Base-by-base conservation (phyloP, 2,797 vertebrate genomes). In the Peromyscus attwateri region DNA sequence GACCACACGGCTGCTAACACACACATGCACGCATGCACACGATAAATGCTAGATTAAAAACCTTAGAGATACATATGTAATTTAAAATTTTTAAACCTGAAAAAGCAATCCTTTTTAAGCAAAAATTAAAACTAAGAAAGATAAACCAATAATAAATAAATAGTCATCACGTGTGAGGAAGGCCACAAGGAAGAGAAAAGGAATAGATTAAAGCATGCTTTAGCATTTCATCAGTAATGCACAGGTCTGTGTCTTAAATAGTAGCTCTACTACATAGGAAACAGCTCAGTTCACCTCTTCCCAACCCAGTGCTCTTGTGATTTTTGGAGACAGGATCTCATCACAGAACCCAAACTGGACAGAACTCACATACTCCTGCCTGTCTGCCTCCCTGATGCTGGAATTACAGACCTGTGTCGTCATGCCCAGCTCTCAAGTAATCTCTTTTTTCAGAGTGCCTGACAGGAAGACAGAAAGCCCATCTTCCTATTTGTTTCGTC, bases 401-500 rank as follows among this genome's bases (percentile, higher is more conserved):
- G 46, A 11, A 55, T 55, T 34, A 71, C 77, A 81, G 49, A 29
- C 27, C 2, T 70, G n/a, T 14, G n/a, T 13, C 11, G 2, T 29
- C n/a, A 57, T 14, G 34, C n/a, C 46, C 21, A 64, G 25, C 64
- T 91, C 27, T 70, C 31, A 34, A 23, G 37, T 25, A 43, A 34
- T 4, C 14, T 62, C 40, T 71, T 87, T 71, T 4, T 49, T 68
- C 64, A 70, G 43, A 68, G 43, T 70, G 43, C 52, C 73, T 93
- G 60, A 83, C 9, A 71, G 76, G 77, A 92, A 57, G 19, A 70
- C 27, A 83, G 46, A 64, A 79, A 89, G 34, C 17, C 19, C 13
- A 62, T 62, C 40, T 95, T 95, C 55, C 40, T 92, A 40, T 34
- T 83, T 88, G 46, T 80, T 96, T 93, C 87, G 12, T 85, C 71